Base-by-base conservation (phyloP, 2,888 invertebrate species). In the Nasonovia ribisnigri region DNA sequence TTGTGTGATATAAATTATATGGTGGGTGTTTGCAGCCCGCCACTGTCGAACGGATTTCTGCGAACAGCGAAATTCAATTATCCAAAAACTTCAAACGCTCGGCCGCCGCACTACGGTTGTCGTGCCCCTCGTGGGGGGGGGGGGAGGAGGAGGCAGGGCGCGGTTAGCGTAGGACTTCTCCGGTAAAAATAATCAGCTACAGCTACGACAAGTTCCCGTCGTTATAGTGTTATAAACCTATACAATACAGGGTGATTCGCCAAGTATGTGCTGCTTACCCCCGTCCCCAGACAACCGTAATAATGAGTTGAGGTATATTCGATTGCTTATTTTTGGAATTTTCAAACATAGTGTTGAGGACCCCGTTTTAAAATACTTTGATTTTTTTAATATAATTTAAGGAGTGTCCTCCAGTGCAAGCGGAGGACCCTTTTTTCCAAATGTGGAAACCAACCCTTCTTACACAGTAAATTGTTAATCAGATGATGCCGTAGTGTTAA, bases 21-120 rank as follows among this genome's bases (percentile, higher is more conserved):
- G 36, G 36, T 3, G 36, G 36, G 20, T 16, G 36, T 51, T 88
- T 36, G 48, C 36, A 36, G 77, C 36, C 10, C 86, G 46, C 6
- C 46, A 29, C 54, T 48, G 51, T 36, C 20, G 46, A 24, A 48
- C 88, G 43, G 60, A 60, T 90, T 90, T 67, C 67, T 26, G 36
- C 67, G 48, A 48, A 90, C 60, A 42, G 26, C 67, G 36, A 90
- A 90, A 90, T 90, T 67, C 60, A 90, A 90, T 48, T 90, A 67
- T 57, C 54, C 43, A 26, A 67, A 54, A 90, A 90, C 36, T 90
- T 90, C 67, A 36, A 90, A 60, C 29, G 43, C 26, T 13, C 26
- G 29, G 42, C 54, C 26, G 42, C 36, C 36, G 36, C 20, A 36
- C 8, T 20, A 20, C 36, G 36, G 36, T 36, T 11, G 26, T 51